phyloP scores from a whole-genome alignment of 1,140 invertebrate species.

The Aphaenogaster floridana region DNA sequence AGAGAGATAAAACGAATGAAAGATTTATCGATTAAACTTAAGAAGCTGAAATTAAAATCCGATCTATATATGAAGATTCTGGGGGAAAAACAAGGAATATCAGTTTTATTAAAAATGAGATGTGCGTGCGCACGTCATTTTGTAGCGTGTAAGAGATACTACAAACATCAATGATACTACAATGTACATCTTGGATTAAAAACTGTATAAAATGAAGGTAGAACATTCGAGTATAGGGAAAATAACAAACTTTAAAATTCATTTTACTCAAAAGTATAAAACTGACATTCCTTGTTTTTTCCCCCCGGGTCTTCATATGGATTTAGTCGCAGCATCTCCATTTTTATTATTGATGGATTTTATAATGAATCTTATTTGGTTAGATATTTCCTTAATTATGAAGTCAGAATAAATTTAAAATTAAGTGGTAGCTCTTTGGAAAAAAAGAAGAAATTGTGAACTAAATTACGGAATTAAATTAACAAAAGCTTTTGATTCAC shows the following conservation, averaged over 20 bases:
- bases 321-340: background rate
- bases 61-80: background rate
- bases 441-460: background rate
- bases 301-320: background rate
- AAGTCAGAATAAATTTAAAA: background rate
- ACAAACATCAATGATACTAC: no score
- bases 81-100: no score
- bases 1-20: background rate
- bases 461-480: slow-evolving; percentile 1
- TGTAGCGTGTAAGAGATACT: no score
- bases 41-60: background rate
- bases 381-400: background rate
- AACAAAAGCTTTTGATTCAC: background rate
- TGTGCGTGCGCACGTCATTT: no score
- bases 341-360: background rate
- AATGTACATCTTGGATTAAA: no score
- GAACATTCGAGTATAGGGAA: no score
- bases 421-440: background rate
- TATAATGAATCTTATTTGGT: background rate
- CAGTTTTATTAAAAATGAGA: no score
- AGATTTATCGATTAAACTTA: background rate
- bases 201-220: no score
- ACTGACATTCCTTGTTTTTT: no score
- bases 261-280: no score
- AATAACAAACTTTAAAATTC: no score